Evolutionary conservation across 1,140 invertebrate genomes (phyloP), one percentile per base, ranked within the genome.

Genomic region (Elymnias hypermnestra): DNA sequence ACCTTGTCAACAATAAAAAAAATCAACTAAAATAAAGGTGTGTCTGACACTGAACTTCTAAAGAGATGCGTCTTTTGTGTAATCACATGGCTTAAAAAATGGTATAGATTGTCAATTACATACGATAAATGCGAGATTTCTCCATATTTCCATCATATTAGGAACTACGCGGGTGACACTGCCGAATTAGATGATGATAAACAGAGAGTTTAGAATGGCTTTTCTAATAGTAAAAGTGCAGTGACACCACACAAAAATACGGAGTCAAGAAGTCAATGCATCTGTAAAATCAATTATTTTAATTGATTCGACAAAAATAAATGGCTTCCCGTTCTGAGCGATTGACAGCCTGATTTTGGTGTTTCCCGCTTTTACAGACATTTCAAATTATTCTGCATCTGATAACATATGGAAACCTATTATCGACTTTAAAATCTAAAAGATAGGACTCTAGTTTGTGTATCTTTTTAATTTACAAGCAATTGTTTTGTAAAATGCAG

Each of bases 221-320:
- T n/a, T n/a, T n/a, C n/a, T n/a, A n/a, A n/a, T n/a, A n/a, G n/a
- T n/a, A n/a, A n/a, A n/a, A n/a, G 17, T n/a, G 14, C 19, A 23
- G 19, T 44, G 42, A 44, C 42, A 19, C 10, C 10, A 12, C 28
- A 44, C 14, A 44, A 44, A 44, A 44, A 43, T 43, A 35, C 31
- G 22, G 10, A 36, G 19, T 12, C 12, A 19, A 29, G 31, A 17
- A 44, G 33, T 28, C 44, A 38, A 46, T 57, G 41, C 70, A 73
- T 76, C 73, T 78, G 77, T 72, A 60, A 64, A 73, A 72, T 75
- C 77, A 79, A 82, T 82, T 82, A 82, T 60, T 69, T 68, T 75
- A 82, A 82, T 82, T 82, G 77, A 77, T 69, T 67, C 67, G 63
- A 73, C 68, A 70, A 75, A 75, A 82, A 76, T 76, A 76, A 73